Conservation (phyloP, 1,140 invertebrate species). For the Colletes gigas region DNA sequence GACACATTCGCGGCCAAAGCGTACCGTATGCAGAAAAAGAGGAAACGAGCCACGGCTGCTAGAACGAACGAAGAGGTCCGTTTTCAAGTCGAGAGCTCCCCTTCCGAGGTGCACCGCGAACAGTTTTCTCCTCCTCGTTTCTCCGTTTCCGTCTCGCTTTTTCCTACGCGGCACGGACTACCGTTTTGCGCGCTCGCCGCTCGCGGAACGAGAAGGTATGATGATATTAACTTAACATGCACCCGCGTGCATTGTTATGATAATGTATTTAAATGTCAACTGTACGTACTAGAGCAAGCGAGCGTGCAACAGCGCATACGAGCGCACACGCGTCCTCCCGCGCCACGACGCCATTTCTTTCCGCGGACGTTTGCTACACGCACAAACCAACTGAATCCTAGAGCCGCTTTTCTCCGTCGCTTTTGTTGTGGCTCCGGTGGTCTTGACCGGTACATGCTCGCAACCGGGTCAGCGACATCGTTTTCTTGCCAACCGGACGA, state of each 20-base stretch:
- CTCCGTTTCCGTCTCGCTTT: conserved; percentile 21
- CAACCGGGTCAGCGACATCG: conserved; percentile 34
- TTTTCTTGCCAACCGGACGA: conserved; percentile 9
- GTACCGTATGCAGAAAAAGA: conserved; percentile 6
- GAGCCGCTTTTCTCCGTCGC: conserved; percentile 18
- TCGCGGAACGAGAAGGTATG: conserved; percentile 60
- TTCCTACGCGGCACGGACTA: conserved; percentile 34
- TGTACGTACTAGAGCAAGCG: conserved; percentile 35
- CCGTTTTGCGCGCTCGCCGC: conserved; percentile 47
- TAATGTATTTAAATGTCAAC: conserved; percentile 71
- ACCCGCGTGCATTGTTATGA: conserved; percentile 74
- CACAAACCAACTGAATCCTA: conserved; percentile 14
- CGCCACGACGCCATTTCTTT: conserved; percentile 25
- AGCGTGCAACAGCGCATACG: conserved; percentile 37
- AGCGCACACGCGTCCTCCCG: conserved; percentile 54
- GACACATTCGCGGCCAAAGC: background rate
- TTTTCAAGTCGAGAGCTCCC: conserved; percentile 13
- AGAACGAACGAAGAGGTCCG: background rate
- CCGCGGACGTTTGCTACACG: conserved; percentile 45
- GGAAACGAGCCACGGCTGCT: background rate
- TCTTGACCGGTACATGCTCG: conserved; percentile 34
- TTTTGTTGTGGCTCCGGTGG: conserved; percentile 37
- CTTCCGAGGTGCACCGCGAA: background rate
- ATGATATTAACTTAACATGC: conserved; percentile 74
- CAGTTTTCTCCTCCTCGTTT: background rate